Conservation (phyloP, 64 coral and sea anemone species). For the Dendrophyllia cribrosa region DNA sequence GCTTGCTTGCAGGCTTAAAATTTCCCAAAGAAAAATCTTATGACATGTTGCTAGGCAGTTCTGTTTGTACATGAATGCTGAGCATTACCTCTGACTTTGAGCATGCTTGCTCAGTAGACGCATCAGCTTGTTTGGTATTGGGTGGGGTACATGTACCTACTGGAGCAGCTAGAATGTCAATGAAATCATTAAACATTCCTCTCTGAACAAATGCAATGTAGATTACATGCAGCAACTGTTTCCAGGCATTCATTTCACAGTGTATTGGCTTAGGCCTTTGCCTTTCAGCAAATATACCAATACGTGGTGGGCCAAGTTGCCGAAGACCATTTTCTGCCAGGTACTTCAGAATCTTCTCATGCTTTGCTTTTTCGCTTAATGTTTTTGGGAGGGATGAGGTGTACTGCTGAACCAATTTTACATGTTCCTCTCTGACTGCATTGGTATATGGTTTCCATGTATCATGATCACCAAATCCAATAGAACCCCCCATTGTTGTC, state of each 20-base stretch:
- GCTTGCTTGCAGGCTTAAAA: too few relatives aligned
- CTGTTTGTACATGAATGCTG: too few relatives aligned
- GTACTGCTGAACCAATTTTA: constrained; percentile 11
- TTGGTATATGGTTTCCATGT: constrained; percentile 63
- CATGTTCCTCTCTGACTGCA: constrained; percentile 25
- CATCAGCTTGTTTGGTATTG: not conserved
- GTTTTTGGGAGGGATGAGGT: constrained; percentile 17
- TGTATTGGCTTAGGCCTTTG: constrained; percentile 53
- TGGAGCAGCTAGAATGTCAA: constrained; percentile 30
- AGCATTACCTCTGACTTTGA: not conserved
- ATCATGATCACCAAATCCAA: constrained; percentile 1
- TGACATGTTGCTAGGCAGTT: too few relatives aligned
- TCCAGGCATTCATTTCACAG: constrained; percentile 64
- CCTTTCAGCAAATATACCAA: constrained; percentile 58
- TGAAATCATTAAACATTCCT: constrained; percentile 3
- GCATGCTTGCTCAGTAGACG: not conserved
- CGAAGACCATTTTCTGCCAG: constrained; percentile 73
- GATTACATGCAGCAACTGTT: constrained; percentile 37
- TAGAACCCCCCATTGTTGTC: constrained; percentile 35
- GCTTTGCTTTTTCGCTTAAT: constrained; percentile 9
- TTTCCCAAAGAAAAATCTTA: too few relatives aligned
- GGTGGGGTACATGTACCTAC: not conserved
- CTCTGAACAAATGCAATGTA: constrained; percentile 30
- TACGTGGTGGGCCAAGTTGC: constrained; percentile 67
- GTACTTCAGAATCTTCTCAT: constrained; percentile 36